These are phyloP conservation scores for Ciconia boyciana DNA, from an alignment of 2,113 vertebrate genomes.

Conservation along the genomic window DNA sequence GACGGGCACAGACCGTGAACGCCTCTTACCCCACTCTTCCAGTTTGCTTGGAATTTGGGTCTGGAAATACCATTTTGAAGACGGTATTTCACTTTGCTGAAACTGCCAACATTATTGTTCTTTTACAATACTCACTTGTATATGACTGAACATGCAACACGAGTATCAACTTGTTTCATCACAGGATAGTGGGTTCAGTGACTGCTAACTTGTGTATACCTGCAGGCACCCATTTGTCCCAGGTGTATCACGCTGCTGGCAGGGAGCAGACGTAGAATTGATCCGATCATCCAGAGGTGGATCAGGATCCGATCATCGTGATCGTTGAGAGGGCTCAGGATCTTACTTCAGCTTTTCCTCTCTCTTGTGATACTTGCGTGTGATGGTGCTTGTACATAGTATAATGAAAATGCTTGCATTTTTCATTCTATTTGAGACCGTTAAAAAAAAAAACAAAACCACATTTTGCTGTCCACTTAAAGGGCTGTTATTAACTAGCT, in stretches of 20 bases:
- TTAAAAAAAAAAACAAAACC: not conserved
- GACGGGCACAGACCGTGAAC: not conserved
- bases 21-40: not conserved
- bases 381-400: not conserved
- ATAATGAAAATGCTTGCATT: not conserved
- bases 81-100: not conserved
- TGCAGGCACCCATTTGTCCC: not conserved
- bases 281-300: not conserved
- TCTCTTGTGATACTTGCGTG: not conserved
- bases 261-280: not conserved
- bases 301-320: not conserved
- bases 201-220: not conserved
- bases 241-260: not conserved
- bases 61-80: not conserved
- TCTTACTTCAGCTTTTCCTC: not conserved
- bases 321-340: not conserved
- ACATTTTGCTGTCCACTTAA: not conserved
- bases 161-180: rapidly evolving
- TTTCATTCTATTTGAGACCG: not conserved
- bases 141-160: not conserved
- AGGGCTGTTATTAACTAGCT: not conserved
- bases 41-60: not conserved
- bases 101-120: not conserved
- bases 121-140: not conserved
- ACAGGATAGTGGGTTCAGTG: not conserved